Base-by-base conservation (phyloP, 2,113 vertebrate genomes). In the Ceyx melanurus region DNA sequence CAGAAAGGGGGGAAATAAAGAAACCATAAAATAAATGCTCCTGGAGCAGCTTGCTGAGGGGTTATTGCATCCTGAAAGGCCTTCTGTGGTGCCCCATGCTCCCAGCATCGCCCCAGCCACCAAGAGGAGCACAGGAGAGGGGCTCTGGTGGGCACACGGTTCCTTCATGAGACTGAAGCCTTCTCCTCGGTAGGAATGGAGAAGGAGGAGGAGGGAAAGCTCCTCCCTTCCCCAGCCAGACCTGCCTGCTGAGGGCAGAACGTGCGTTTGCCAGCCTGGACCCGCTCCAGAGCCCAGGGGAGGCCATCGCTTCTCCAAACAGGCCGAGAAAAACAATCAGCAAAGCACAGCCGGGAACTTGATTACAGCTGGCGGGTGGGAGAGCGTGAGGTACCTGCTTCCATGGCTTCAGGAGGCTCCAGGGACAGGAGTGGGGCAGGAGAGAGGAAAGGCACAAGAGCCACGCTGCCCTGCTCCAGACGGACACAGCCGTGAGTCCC, bases 401-500 rank as follows among this genome's bases (percentile, higher is more conserved):
- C 20, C 62, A 4, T 2, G 31, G 66, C 57, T 67, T 31, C 16
- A 37, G 67, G 83, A 5, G 9, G 13, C 90, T 75, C 61, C 26
- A 51, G 76, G 3, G 48, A 51, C 6, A 21, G 61, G 17, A 31
- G 54, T 15, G 28, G 26, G 67, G 45, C 3, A 57, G 73, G n/a
- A 68, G 50, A 28, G 53, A 35, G n/a, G 51, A 42, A 43, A 70
- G 62, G 76, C 42, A 16, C 2, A 1, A 10, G 7, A 20, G 18
- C 33, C 21, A n/a, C 11, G 0, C 42, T 20, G 33, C 10, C 9
- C 2, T 1, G 17, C 35, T 29, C 40, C 4, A 31, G 42, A 21
- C 23, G 40, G 28, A 10, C 16, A 6, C 7, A 22, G 62, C 45
- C 60, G 19, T 4, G 2, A 13, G 25, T 13, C 29, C 13, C 42